Evolutionary conservation across 1,140 invertebrate species (phyloP).

Genomic region (Arion vulgaris): DNA sequence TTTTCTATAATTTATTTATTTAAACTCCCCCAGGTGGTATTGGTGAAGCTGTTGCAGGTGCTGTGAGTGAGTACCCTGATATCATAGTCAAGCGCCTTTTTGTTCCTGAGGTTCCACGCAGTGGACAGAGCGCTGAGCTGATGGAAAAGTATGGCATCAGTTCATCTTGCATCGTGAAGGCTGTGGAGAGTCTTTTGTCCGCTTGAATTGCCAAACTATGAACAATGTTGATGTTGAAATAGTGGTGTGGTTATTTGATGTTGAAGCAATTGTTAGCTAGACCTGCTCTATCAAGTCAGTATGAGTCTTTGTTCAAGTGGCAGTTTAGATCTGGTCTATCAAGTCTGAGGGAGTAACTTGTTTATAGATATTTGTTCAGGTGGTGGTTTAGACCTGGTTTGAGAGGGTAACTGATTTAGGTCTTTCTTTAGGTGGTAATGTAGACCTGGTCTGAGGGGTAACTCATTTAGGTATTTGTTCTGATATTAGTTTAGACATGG

Average conservation of each 20-base stretch:
- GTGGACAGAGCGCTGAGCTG: constrained; percentile 88
- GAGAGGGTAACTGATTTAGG: too few species aligned
- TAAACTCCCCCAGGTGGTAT: constrained; percentile 82
- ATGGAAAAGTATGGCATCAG: constrained; percentile 92
- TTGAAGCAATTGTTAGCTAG: neutral
- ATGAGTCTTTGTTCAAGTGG: neutral
- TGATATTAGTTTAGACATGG: too few species aligned
- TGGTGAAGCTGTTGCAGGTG: constrained; percentile 92
- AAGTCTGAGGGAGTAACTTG: too few species aligned
- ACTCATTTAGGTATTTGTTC: too few species aligned
- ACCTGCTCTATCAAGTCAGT: neutral
- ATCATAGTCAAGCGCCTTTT: constrained; percentile 88
- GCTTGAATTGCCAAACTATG: neutral
- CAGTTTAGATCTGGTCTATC: too few species aligned
- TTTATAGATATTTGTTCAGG: too few species aligned
- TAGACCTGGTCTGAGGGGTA: too few species aligned
- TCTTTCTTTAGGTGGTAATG: too few species aligned
- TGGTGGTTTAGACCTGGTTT: too few species aligned
- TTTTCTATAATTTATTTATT: too few species aligned
- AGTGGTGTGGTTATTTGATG: neutral
- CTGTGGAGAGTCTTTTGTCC: constrained; percentile 72
- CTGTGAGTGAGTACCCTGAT: constrained; percentile 81
- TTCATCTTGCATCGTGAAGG: constrained; percentile 83
- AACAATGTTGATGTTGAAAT: neutral
- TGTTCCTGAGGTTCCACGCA: constrained; percentile 90